Percentiles rank a stretch among this genome's conserved stretches.
phyloP scores from a whole-genome alignment of 2,113 vertebrate species.

The Saccopteryx leptura region DNA sequence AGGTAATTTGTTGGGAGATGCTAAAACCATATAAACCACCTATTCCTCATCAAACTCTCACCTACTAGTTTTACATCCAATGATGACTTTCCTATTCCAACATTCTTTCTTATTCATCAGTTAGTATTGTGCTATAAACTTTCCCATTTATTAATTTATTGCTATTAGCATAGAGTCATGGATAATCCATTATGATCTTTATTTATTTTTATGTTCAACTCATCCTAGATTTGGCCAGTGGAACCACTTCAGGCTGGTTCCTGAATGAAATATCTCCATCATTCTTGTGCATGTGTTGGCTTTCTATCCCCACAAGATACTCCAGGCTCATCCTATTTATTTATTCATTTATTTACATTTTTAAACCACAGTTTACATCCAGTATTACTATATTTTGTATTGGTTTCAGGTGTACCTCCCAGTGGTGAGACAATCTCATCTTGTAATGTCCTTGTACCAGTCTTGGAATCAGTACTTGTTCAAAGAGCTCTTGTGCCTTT shows the following conservation, averaged over 20 bases:
- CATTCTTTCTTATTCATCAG: neutral
- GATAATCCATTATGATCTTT: neutral
- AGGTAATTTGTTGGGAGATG: neutral
- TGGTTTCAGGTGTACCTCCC: neutral
- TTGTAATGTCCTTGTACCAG: neutral
- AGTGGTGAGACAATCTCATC: neutral
- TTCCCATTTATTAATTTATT: neutral
- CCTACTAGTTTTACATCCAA: neutral
- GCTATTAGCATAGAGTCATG: neutral
- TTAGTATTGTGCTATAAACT: neutral
- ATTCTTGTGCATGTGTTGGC: neutral
- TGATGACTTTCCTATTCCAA: neutral
- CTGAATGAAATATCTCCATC: neutral
- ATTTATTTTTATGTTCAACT: conserved; percentile 48
- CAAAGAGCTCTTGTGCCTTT: neutral
- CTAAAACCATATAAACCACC: neutral
- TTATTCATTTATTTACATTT: neutral
- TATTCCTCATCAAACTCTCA: conserved; percentile 3
- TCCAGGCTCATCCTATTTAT: neutral
- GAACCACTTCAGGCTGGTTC: neutral
- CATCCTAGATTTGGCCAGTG: neutral
- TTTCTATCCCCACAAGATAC: neutral
- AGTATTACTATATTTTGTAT: neutral
- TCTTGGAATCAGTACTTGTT: neutral
- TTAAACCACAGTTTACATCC: neutral